A percentile compares a stretch with the other conserved stretches of the same genome.
phyloP scores from a whole-genome alignment of 2,797 vertebrate species.

The Pterois miles region DNA sequence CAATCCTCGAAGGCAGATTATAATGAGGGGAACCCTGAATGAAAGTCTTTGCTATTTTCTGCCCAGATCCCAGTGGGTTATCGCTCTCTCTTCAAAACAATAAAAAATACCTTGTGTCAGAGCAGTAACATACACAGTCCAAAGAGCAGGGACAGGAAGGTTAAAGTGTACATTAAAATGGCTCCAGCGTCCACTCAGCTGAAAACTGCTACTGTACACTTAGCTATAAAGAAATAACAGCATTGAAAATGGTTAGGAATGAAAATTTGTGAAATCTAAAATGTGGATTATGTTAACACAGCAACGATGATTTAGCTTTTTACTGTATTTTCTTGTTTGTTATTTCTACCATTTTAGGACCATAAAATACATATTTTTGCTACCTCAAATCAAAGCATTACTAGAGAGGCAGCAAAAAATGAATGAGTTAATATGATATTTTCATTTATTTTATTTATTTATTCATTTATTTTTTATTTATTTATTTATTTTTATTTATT shows the following conservation, averaged over 20 bases:
- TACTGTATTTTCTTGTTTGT: neutral
- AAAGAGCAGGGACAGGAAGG: slow-evolving; percentile 18
- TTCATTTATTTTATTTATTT: neutral
- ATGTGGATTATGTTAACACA: neutral
- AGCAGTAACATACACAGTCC: slow-evolving; percentile 6
- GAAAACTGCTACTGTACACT: neutral
- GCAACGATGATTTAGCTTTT: neutral
- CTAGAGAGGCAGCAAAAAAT: neutral
- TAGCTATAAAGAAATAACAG: neutral
- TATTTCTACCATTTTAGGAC: neutral
- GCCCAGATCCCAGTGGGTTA: slow-evolving; percentile 25
- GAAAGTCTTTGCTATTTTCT: slow-evolving; percentile 26
- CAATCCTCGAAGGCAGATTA: slow-evolving; percentile 51
- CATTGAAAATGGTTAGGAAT: neutral
- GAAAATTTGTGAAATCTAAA: neutral
- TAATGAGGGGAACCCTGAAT: slow-evolving; percentile 51
- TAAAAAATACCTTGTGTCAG: slow-evolving; percentile 8
- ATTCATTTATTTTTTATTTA: no score
- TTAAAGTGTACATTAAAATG: neutral
- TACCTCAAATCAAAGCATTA: neutral
- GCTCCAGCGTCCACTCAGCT: neutral
- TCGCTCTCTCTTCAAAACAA: slow-evolving; percentile 23
- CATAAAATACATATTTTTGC: neutral
- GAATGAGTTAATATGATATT: neutral
- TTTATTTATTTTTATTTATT: neutral